Base-by-base conservation (phyloP, 1,140 invertebrate genomes). In the Pentalonia nigronervosa region DNA sequence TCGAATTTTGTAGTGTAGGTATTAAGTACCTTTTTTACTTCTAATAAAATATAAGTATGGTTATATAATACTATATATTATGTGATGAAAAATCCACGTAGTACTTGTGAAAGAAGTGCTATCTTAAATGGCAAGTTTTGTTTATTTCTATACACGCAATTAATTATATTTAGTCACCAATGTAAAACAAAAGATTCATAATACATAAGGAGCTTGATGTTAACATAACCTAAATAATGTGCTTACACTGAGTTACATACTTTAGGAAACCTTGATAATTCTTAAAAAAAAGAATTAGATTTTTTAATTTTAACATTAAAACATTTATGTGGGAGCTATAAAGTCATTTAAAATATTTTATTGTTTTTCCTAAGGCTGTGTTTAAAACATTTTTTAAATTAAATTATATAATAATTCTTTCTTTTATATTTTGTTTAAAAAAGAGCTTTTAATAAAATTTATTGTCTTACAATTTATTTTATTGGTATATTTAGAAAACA, bases 221-320 rank as follows among this genome's bases (percentile, higher is more conserved):
- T 83, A 23, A 23, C 25, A 45, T 41, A 84, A 84, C 83, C 83
- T 84, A 84, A 36, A 45, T 84, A 84, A 45, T 84, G 36, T 84
- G 83, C 21, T 84, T 84, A 41, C 30, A n/a, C 30, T n/a, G 23
- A 67, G 30, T 2, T 23, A 30, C 23, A 84, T 23, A 3, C 1
- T 84, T 84, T 84, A 84, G 21, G 9, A 84, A 84, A 84, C 83
- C 60, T 76, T 45, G 41, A 84, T 84, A 84, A 45, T 84, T 84
- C 36, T 84, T 84, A 45, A 30, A 45, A 30, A 45, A 41, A 53
- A 76, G 0, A 76, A 76, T 76, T 17, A n/a, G n/a, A 76, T 76
- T 3, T n/a, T 67, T 67, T 67, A 67, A 67, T 67, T 67, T 67
- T n/a, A 30, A 67, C 60, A 60, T 60, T 60, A 25, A n/a, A 17